These are phyloP conservation scores for Sericinus montela DNA, from an alignment of 2,888 invertebrate genomes.

Conservation along the genomic window DNA sequence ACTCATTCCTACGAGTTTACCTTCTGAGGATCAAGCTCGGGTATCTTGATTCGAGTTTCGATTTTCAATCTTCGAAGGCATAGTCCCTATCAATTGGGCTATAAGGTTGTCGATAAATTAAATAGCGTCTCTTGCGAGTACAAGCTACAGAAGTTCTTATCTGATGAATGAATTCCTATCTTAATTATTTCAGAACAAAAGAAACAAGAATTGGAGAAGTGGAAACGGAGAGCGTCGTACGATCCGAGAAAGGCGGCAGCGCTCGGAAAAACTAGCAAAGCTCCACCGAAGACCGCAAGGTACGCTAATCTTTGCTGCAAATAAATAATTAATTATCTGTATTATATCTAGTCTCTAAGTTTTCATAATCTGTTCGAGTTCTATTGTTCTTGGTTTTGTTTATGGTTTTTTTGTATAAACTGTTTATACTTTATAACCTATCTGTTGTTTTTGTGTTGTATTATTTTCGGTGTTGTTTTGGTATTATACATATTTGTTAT, in stretches of 20 bases:
- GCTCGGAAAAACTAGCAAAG: constrained; percentile 52
- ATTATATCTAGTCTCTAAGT: not conserved
- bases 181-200: constrained; percentile 67
- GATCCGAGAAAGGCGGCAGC: constrained; percentile 85
- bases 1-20: no score
- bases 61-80: no score
- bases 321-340: not conserved
- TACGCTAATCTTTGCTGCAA: constrained; percentile 8
- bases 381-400: not conserved
- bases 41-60: no score
- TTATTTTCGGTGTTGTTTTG: no score
- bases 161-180: no score
- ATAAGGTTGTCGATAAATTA: no score
- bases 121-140: no score
- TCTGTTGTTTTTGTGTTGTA: not conserved
- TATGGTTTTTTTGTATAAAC: constrained; percentile 4
- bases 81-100: no score
- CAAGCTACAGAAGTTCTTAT: no score
- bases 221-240: constrained; percentile 97
- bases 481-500: not conserved
- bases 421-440: constrained; percentile 8
- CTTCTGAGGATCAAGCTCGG: no score
- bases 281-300: constrained; percentile 41
- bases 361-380: not conserved
- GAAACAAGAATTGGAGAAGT: constrained; percentile 93